A percentile compares a stretch with the other conserved stretches of the same genome.
Evolutionary conservation across 2,888 invertebrate genomes (phyloP).

Genomic region (Zaprionus obscuricornis): DNA sequence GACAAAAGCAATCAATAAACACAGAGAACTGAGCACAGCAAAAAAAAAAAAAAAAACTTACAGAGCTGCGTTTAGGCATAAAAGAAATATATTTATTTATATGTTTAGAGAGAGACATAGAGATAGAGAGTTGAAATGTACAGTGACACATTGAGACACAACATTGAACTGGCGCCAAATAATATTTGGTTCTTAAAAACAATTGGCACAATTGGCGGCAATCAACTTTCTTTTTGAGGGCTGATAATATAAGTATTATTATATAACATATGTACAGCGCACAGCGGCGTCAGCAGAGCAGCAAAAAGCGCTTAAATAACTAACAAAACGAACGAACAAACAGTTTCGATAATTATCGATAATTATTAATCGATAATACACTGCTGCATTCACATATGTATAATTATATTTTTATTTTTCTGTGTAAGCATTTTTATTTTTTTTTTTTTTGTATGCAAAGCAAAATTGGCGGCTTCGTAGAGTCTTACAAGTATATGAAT

Average conservation of each 20-base stretch:
- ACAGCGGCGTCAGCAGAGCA: slow-evolving; percentile 17
- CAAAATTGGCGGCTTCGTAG: slow-evolving; percentile 30
- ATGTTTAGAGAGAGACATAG: slow-evolving; percentile 4
- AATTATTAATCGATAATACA: slow-evolving; percentile 20
- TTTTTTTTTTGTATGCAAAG: slow-evolving; percentile 36
- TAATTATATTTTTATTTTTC: slow-evolving; percentile 14
- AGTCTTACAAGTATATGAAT: slow-evolving; percentile 12
- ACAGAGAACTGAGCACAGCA: too few species aligned
- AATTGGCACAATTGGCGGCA: slow-evolving; percentile 21
- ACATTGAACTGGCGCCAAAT: slow-evolving; percentile 43
- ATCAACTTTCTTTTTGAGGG: background rate
- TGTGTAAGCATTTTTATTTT: slow-evolving; percentile 33
- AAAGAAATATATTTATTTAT: slow-evolving; percentile 5
- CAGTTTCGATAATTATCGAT: slow-evolving; percentile 28
- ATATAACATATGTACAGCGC: slow-evolving; percentile 35
- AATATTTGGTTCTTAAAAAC: slow-evolving; percentile 20
- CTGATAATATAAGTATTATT: slow-evolving; percentile 4
- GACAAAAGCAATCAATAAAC: slow-evolving; percentile 50
- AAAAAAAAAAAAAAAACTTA: too few species aligned
- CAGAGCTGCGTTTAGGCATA: slow-evolving; percentile 17
- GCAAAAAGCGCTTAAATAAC: slow-evolving; percentile 28
- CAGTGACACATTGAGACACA: slow-evolving; percentile 42
- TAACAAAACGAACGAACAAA: slow-evolving; percentile 20
- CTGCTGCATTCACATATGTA: background rate
- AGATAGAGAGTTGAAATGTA: slow-evolving; percentile 7